Evolutionary conservation across 64 coral and sea anemone species (phyloP).

Genomic region (Montipora efflorescens): DNA sequence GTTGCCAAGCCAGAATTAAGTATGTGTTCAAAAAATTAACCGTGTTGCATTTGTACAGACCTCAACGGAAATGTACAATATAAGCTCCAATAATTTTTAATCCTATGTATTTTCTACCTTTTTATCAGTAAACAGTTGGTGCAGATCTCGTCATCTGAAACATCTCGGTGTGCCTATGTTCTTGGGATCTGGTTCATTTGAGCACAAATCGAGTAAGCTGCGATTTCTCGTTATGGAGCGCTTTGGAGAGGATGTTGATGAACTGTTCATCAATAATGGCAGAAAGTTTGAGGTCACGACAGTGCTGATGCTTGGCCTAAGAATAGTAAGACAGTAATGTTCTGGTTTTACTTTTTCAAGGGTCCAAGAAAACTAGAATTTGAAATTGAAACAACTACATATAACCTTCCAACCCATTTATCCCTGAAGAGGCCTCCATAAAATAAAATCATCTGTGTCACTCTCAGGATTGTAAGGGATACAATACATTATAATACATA

Average conservation of each 20-base stretch:
- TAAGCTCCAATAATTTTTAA: background rate
- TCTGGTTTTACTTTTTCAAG: background rate
- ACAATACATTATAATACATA: too few relatives aligned
- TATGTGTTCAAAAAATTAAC: slow-evolving; percentile 14
- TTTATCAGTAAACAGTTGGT: slow-evolving; percentile 87
- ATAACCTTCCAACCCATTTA: too few relatives aligned
- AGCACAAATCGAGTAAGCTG: slow-evolving; percentile 73
- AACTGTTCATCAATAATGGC: slow-evolving; percentile 56
- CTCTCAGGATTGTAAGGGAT: too few relatives aligned
- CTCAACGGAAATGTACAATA: too few relatives aligned
- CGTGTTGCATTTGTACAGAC: background rate
- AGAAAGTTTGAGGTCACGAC: slow-evolving; percentile 86
- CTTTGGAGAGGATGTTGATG: slow-evolving; percentile 90
- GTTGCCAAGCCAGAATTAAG: slow-evolving; percentile 92
- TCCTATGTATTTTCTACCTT: background rate
- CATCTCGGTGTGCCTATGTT: slow-evolving; percentile 90
- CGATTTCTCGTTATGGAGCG: slow-evolving; percentile 98
- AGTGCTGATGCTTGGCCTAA: slow-evolving; percentile 80
- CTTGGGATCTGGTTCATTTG: slow-evolving; percentile 83
- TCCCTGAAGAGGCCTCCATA: too few relatives aligned
- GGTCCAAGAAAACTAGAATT: background rate
- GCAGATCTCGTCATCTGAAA: slow-evolving; percentile 79
- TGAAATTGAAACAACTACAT: too few relatives aligned
- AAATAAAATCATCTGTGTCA: too few relatives aligned
- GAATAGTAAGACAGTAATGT: slow-evolving; percentile 79